A percentile compares a stretch with the other conserved stretches of the same genome.
Evolutionary conservation across 2,888 invertebrate genomes (phyloP).

Genomic region (Brachypterus glaber): DNA sequence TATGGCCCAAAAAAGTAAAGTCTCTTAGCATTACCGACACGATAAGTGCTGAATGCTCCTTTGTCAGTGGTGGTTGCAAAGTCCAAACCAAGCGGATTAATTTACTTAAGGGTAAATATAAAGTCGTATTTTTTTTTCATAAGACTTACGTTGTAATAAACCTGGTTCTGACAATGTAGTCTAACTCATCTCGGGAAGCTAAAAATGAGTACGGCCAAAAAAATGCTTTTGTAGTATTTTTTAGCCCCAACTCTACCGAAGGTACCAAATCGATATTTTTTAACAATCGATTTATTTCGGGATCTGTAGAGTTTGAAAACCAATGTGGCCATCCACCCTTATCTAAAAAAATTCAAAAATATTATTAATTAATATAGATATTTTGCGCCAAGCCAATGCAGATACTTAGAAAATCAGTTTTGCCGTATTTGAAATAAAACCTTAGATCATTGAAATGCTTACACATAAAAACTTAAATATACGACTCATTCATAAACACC

Average conservation of each 20-base stretch:
- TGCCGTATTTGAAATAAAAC: too few species aligned
- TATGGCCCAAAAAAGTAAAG: too few species aligned
- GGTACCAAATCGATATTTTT: slow-evolving; percentile 59
- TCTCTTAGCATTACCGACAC: too few species aligned
- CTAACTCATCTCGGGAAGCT: slow-evolving; percentile 60
- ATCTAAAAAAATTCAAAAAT: slow-evolving; percentile 40
- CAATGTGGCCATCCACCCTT: slow-evolving; percentile 67
- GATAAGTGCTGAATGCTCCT: too few species aligned
- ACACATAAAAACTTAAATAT: too few species aligned
- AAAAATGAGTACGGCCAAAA: slow-evolving; percentile 73
- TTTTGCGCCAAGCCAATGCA: too few species aligned
- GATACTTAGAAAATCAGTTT: too few species aligned
- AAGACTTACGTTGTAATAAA: slow-evolving; percentile 51
- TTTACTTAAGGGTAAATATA: too few species aligned
- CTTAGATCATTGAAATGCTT: too few species aligned
- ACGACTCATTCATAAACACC: too few species aligned
- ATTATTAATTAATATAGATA: neutral
- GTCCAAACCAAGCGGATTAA: slow-evolving; percentile 1
- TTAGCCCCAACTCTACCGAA: slow-evolving; percentile 56
- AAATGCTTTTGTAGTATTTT: slow-evolving; percentile 63
- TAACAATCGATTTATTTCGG: slow-evolving; percentile 50
- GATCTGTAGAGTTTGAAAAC: slow-evolving; percentile 62
- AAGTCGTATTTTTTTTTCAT: slow-evolving; percentile 1
- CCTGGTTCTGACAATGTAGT: slow-evolving; percentile 63
- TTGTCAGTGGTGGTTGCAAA: too few species aligned